Evolutionary conservation across 2,797 vertebrate genomes (phyloP).

Genomic region (Sphenodon punctatus): DNA sequence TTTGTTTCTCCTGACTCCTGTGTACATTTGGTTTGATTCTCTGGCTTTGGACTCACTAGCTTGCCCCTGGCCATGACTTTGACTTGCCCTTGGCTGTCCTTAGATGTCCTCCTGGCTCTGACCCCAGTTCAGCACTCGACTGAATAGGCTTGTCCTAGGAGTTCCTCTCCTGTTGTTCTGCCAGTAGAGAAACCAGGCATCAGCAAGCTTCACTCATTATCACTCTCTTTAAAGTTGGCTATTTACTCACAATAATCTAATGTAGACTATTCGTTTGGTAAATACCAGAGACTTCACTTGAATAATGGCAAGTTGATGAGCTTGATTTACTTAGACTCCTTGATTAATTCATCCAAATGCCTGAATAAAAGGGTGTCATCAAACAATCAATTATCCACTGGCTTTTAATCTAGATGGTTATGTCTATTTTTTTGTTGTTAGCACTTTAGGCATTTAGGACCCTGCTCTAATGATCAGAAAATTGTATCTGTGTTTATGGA

Average conservation of each 20-base stretch:
- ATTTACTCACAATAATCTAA: constrained; percentile 56
- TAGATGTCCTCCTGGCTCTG: no score
- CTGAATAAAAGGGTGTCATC: constrained; percentile 34
- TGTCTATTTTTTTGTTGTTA: not conserved
- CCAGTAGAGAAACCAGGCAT: not conserved
- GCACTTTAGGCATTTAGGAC: constrained; percentile 28
- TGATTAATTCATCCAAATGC: constrained; percentile 51
- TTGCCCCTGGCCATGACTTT: no score
- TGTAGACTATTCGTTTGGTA: constrained; percentile 55
- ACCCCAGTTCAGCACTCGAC: no score
- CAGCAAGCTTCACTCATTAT: not conserved
- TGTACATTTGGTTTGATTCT: no score
- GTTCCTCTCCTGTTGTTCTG: no score
- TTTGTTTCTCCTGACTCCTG: no score
- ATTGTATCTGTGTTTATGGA: constrained; percentile 23
- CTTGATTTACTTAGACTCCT: constrained; percentile 48
- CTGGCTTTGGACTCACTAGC: no score
- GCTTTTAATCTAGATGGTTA: constrained; percentile 54
- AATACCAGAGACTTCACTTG: constrained; percentile 60
- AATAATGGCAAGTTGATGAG: constrained; percentile 58
- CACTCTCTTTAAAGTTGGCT: constrained; percentile 30
- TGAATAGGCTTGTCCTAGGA: no score
- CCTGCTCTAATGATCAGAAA: constrained; percentile 29
- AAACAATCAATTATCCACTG: constrained; percentile 45
- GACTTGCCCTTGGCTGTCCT: no score